phyloP scores from a whole-genome alignment of 1,140 invertebrate species.

The Drosophila kikkawai region DNA sequence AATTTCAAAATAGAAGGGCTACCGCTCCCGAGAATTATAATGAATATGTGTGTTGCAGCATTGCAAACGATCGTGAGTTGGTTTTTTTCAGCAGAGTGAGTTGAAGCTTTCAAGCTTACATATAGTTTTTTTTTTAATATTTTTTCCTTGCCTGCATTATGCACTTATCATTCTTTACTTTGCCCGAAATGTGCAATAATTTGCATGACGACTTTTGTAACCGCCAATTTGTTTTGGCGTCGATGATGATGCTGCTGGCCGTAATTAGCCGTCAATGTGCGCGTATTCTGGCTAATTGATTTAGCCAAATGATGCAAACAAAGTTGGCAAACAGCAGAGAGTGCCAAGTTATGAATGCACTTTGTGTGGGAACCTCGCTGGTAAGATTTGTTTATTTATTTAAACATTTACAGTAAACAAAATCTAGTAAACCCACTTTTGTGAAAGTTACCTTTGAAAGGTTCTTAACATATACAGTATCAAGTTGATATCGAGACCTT shows the following conservation, averaged over 20 bases:
- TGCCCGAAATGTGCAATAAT: constrained; percentile 19
- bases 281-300: constrained; percentile 30
- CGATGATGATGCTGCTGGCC: constrained; percentile 16
- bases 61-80: constrained; percentile 14
- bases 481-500: too few species aligned
- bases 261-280: constrained; percentile 16
- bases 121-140: not conserved
- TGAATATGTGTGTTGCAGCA: not conserved
- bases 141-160: constrained; percentile 6
- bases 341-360: constrained; percentile 3
- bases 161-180: constrained; percentile 25
- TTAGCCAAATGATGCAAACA: constrained; percentile 32
- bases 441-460: too few species aligned
- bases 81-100: not conserved
- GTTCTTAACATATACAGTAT: too few species aligned
- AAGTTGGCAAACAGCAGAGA: constrained; percentile 10
- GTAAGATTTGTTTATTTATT: not conserved
- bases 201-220: constrained; percentile 22
- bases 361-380: not conserved
- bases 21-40: not conserved
- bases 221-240: constrained; percentile 13
- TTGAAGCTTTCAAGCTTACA: constrained; percentile 13
- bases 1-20: not conserved
- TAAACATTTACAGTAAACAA: too few species aligned
- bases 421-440: too few species aligned